Conservation (phyloP, 1,140 invertebrate genomes). For the Scaptomyza pallida region DNA sequence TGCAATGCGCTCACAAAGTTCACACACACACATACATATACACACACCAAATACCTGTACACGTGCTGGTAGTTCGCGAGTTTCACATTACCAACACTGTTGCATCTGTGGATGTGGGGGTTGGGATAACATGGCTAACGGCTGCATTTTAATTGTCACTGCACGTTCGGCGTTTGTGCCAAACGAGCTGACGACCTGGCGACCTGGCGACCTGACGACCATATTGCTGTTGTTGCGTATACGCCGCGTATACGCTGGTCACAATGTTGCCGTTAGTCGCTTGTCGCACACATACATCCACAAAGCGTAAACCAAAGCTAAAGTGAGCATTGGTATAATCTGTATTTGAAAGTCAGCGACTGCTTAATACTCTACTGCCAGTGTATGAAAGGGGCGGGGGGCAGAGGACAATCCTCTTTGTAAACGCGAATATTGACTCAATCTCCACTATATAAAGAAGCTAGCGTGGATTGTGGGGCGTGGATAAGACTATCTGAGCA, state of each 20-base stretch:
- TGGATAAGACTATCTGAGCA: background rate
- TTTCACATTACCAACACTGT: constrained; percentile 69
- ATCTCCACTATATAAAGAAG: too few species aligned
- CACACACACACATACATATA: too few species aligned
- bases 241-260: constrained; percentile 39
- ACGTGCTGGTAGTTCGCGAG: constrained; percentile 50
- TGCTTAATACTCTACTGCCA: background rate
- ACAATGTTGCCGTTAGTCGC: constrained; percentile 54
- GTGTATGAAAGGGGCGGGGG: background rate
- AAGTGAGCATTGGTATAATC: background rate
- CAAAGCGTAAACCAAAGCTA: background rate
- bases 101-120: constrained; percentile 27
- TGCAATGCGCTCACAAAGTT: constrained; percentile 6
- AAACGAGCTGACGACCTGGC: constrained; percentile 38
- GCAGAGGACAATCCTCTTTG: too few species aligned
- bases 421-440: too few species aligned
- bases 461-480: too few species aligned
- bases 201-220: background rate
- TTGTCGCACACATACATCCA: constrained; percentile 32
- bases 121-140: constrained; percentile 31
- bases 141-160: constrained; percentile 76
- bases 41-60: too few species aligned
- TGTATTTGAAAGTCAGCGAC: background rate
- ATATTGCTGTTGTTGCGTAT: constrained; percentile 58
- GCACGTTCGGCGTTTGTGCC: constrained; percentile 45